phyloP scores from a whole-genome alignment of 2,888 invertebrate species.

The Melanchra persicariae region DNA sequence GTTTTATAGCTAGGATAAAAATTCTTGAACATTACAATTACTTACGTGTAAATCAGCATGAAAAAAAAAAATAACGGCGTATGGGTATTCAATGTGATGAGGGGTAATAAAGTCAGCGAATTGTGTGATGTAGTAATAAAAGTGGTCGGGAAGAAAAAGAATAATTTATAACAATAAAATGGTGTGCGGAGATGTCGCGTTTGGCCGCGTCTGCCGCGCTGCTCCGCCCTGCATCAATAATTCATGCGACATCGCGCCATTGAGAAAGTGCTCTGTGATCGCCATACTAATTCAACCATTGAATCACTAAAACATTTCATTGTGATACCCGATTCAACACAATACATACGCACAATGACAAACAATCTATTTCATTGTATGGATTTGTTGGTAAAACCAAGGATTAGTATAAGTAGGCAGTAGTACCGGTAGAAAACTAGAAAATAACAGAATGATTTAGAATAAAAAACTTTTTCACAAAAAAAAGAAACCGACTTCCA shows the following conservation, averaged over 20 bases:
- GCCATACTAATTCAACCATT: conserved; percentile 87
- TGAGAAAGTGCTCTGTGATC: conserved; percentile 90
- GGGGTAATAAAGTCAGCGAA: conserved; percentile 71
- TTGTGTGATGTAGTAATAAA: conserved; percentile 77
- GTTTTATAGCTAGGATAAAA: conserved; percentile 68
- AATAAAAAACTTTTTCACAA: too few relatives aligned
- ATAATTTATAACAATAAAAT: conserved; percentile 85
- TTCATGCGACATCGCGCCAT: conserved; percentile 88
- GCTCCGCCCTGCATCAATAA: conserved; percentile 84
- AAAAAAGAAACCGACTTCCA: too few relatives aligned
- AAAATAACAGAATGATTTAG: conserved; percentile 23
- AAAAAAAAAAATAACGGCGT: conserved; percentile 62
- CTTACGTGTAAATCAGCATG: conserved; percentile 66
- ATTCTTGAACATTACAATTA: conserved; percentile 60
- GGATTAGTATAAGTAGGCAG: conserved; percentile 4
- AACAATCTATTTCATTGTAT: conserved; percentile 58
- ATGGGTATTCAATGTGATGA: conserved; percentile 71
- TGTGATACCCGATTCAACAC: conserved; percentile 66
- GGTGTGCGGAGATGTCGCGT: conserved; percentile 75
- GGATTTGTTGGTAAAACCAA: conserved; percentile 50
- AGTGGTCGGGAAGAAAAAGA: conserved; percentile 74
- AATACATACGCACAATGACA: conserved; percentile 57
- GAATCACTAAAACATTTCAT: conserved; percentile 83
- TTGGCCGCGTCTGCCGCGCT: conserved; percentile 69
- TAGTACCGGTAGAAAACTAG: conserved; percentile 8